phyloP scores from a whole-genome alignment of 2,113 vertebrate species.

The Dicrurus megarhynchus region DNA sequence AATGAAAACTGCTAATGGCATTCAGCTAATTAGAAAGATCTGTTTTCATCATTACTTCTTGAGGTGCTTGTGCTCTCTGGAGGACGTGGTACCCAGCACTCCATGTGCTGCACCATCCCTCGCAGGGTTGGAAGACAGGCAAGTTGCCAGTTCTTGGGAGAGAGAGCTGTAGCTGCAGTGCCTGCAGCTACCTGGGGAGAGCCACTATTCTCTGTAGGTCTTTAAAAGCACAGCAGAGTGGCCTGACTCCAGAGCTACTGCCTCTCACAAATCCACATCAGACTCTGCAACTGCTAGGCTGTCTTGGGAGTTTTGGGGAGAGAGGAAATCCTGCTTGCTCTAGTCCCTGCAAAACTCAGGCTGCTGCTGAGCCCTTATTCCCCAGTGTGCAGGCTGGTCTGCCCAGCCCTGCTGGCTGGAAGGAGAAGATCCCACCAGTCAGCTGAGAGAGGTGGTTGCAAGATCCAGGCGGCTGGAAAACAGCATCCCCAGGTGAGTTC shows the following conservation, averaged over 20 bases:
- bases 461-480: not conserved
- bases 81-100: fast-evolving
- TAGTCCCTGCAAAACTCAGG: not conserved
- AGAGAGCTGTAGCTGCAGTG: not conserved
- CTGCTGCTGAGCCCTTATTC: not conserved
- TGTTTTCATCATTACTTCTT: not conserved
- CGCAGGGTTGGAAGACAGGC: not conserved
- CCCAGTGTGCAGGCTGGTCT: fast-evolving
- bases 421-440: not conserved
- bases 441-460: not conserved
- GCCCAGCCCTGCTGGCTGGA: not conserved
- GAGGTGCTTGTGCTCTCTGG: not conserved
- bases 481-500: not conserved
- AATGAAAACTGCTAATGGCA: constrained; percentile 1
- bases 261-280: not conserved
- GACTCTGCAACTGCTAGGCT: not conserved
- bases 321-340: not conserved
- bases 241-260: not conserved
- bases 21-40: constrained; percentile 8
- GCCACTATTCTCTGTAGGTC: not conserved
- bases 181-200: not conserved
- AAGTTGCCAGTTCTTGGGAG: not conserved
- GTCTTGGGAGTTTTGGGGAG: not conserved
- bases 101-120: fast-evolving
- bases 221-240: not conserved